Conservation (phyloP, 2,888 invertebrate species). For the Spisula subtruncata region DNA sequence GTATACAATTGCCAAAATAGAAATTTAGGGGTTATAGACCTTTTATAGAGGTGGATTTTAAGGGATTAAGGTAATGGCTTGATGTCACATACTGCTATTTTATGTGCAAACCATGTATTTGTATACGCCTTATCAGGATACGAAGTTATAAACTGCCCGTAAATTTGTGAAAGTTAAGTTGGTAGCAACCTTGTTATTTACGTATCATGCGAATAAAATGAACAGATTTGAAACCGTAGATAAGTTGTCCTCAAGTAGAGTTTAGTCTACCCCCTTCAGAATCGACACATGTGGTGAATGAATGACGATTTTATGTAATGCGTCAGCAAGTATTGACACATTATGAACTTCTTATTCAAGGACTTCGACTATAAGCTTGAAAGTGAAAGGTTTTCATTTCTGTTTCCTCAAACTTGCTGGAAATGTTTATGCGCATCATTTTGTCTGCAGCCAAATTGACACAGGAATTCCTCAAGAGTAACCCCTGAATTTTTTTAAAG, state of each 20-base stretch:
- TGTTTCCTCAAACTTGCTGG: no score
- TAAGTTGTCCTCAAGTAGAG: slow-evolving; percentile 7
- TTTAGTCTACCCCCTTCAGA: neutral
- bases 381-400: no score
- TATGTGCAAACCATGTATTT: slow-evolving; percentile 39
- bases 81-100: slow-evolving; percentile 34
- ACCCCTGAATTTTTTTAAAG: no score
- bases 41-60: slow-evolving; percentile 42
- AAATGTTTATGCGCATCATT: no score
- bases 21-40: slow-evolving; percentile 33
- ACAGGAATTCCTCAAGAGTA: no score
- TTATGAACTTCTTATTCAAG: neutral
- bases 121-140: slow-evolving; percentile 15
- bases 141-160: slow-evolving; percentile 42
- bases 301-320: neutral
- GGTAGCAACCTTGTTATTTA: slow-evolving; percentile 33
- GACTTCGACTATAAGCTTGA: no score
- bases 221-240: slow-evolving; percentile 18
- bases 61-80: slow-evolving; percentile 39
- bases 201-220: neutral
- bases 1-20: slow-evolving; percentile 28
- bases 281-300: slow-evolving; percentile 5
- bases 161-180: slow-evolving; percentile 31
- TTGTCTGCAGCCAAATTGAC: no score
- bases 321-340: neutral